Percentiles rank a stretch among this genome's conserved stretches.
Conservation (phyloP, 2,113 vertebrate species). For the Lanius ludovicianus region DNA sequence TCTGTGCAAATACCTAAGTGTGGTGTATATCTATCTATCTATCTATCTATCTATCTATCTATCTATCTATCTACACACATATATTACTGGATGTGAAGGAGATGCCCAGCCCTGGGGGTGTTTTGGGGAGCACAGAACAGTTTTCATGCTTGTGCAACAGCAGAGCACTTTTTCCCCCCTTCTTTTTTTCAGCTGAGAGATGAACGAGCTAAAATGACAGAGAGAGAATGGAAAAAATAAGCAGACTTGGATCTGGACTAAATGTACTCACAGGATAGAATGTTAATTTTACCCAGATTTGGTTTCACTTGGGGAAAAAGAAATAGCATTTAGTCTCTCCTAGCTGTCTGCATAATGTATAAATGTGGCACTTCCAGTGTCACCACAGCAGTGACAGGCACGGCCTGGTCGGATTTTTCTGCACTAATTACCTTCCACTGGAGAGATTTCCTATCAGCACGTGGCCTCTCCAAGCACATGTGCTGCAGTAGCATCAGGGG, state of each 20-base stretch:
- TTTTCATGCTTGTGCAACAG: not conserved
- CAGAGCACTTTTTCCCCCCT: not conserved
- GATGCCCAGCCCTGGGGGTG: not conserved
- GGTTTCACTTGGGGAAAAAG: not conserved
- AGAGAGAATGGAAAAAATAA: conserved; percentile 40
- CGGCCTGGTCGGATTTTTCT: not conserved
- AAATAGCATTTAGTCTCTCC: not conserved
- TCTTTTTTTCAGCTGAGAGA: not conserved
- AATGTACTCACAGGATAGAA: not conserved
- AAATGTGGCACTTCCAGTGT: not conserved
- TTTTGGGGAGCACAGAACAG: not conserved
- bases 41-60: too few species aligned
- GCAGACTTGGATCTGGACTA: conserved; percentile 41
- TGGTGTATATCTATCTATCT: too few species aligned
- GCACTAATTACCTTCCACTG: not conserved
- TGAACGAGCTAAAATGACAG: not conserved
- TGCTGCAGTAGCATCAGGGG: fast-evolving
- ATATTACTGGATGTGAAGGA: not conserved
- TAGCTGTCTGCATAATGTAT: not conserved
- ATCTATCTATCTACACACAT: not conserved
- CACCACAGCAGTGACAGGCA: not conserved
- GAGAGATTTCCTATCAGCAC: not conserved
- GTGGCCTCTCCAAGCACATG: not conserved
- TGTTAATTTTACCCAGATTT: conserved; percentile 56
- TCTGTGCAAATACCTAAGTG: not conserved